phyloP scores from a whole-genome alignment of 2,797 vertebrate species.

The Pantherophis vulpinus region DNA sequence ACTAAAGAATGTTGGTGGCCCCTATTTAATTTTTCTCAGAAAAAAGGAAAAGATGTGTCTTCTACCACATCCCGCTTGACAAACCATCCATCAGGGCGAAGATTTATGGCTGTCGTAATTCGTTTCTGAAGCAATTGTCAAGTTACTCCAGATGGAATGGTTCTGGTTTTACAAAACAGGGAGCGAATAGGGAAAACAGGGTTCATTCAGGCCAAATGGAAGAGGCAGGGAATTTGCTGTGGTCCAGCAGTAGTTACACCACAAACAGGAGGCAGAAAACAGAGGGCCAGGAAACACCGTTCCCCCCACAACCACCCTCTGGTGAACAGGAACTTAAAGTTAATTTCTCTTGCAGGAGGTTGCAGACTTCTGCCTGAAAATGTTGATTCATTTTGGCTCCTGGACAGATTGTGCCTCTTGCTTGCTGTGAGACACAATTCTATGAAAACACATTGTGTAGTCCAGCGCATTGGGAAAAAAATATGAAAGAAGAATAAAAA shows the following conservation, averaged over 20 bases:
- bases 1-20: neutral
- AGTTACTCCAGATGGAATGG: neutral
- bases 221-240: neutral
- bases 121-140: neutral
- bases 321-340: neutral
- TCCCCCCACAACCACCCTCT: fast-evolving
- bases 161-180: neutral
- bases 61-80: neutral
- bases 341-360: neutral
- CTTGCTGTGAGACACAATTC: neutral
- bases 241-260: too few relatives aligned
- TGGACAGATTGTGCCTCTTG: neutral
- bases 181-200: neutral
- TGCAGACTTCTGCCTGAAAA: neutral
- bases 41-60: neutral
- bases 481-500: neutral
- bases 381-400: neutral
- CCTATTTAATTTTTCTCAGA: neutral
- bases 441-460: neutral
- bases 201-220: neutral
- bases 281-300: neutral
- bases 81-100: neutral
- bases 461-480: neutral
- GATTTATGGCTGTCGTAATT: neutral
- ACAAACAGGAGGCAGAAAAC: neutral